Evolutionary conservation across 1,140 invertebrate species (phyloP).

Genomic region (Laodelphax striatellus): DNA sequence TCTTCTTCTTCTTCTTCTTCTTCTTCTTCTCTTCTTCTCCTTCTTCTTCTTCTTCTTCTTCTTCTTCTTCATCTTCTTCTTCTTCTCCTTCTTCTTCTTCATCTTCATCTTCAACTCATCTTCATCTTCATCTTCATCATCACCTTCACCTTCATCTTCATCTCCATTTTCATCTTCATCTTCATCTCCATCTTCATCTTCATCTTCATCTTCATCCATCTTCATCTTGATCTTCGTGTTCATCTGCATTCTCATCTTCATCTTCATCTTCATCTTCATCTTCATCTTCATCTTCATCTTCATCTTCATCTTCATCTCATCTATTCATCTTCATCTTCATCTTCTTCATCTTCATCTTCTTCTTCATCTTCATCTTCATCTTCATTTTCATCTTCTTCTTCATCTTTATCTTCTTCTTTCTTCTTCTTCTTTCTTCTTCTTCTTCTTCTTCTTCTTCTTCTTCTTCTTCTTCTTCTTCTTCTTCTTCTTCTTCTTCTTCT

Average conservation of each 20-base stretch:
- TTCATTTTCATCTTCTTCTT: not conserved
- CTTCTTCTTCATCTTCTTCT: not conserved
- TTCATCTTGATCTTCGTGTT: too few species aligned
- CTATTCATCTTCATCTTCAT: not conserved
- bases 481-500: constrained; percentile 6
- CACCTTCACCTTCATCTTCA: not conserved
- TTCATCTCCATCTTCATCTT: not conserved
- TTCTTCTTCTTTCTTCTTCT: not conserved
- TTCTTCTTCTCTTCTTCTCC: too few species aligned
- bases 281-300: too few species aligned
- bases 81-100: not conserved
- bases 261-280: not conserved
- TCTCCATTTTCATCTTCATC: not conserved
- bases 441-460: not conserved
- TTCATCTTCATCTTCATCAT: not conserved
- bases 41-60: not conserved
- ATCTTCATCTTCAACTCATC: not conserved
- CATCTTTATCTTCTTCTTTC: not conserved
- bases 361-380: not conserved
- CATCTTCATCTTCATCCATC: not conserved
- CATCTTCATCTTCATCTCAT: not conserved
- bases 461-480: not conserved
- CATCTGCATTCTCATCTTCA: not conserved
- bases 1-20: not conserved
- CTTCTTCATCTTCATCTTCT: not conserved